A percentile compares a stretch with the other conserved stretches of the same genome.
phyloP scores from a whole-genome alignment of 2,888 invertebrate species.

The Amiota minor region DNA sequence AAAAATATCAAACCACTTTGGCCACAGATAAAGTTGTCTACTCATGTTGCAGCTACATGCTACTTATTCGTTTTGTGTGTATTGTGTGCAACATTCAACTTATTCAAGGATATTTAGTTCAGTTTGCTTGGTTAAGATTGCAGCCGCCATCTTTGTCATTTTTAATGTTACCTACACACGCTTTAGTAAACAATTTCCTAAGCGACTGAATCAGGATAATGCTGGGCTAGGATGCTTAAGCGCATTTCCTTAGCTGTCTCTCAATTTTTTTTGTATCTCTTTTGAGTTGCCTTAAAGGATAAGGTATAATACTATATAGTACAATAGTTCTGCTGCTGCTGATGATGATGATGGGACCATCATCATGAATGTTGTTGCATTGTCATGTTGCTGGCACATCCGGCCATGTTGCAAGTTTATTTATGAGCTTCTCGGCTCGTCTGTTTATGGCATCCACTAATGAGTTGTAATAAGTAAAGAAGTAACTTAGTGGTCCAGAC shows the following conservation, averaged over 20 bases:
- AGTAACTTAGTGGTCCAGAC: not conserved
- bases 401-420: not conserved
- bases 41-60: conserved; percentile 33
- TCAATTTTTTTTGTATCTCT: not conserved
- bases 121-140: not conserved
- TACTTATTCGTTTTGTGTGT: not conserved
- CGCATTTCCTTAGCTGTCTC: conserved; percentile 3
- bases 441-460: not conserved
- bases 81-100: conserved; percentile 1
- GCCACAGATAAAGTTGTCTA: conserved; percentile 58
- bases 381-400: conserved; percentile 8
- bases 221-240: conserved; percentile 30
- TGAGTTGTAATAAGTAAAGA: not conserved
- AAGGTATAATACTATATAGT: conserved; percentile 32
- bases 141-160: conserved; percentile 38
- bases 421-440: not conserved
- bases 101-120: not conserved
- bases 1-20: conserved; percentile 63
- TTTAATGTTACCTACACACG: conserved; percentile 22
- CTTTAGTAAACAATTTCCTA: conserved; percentile 14
- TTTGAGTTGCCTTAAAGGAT: conserved; percentile 15
- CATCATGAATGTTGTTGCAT: conserved; percentile 17
- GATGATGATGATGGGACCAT: not conserved
- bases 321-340: not conserved
- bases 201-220: conserved; percentile 28